phyloP scores from a whole-genome alignment of 2,888 invertebrate genomes.

The Coleophora flavipennella region DNA sequence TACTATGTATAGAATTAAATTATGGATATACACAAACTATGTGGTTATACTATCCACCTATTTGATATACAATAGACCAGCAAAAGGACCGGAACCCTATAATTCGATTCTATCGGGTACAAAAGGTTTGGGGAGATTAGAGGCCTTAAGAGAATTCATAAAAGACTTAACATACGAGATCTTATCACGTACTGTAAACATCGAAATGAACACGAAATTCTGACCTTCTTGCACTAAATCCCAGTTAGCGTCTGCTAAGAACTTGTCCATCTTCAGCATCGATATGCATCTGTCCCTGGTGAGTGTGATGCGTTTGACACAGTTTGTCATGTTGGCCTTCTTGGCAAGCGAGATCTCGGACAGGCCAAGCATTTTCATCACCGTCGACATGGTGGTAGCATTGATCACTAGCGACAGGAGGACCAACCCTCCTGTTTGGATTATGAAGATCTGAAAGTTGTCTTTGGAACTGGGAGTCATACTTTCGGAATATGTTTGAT shows the following conservation, averaged over 20 bases:
- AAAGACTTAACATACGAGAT: too few relatives aligned
- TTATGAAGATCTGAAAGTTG: constrained; percentile 51
- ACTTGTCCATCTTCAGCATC: constrained; percentile 75
- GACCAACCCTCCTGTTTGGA: constrained; percentile 72
- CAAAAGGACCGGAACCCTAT: too few relatives aligned
- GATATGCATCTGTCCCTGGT: constrained; percentile 65
- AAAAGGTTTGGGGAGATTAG: too few relatives aligned
- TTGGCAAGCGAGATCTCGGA: constrained; percentile 64
- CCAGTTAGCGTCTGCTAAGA: constrained; percentile 77
- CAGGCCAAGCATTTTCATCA: constrained; percentile 66
- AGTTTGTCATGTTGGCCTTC: constrained; percentile 71
- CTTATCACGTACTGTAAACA: too few relatives aligned
- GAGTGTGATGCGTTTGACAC: constrained; percentile 59
- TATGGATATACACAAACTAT: too few relatives aligned
- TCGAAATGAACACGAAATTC: neutral
- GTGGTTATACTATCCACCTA: too few relatives aligned
- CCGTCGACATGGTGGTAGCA: constrained; percentile 66
- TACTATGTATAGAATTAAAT: too few relatives aligned
- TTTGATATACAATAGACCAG: too few relatives aligned
- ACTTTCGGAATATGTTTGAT: too few relatives aligned
- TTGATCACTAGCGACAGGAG: constrained; percentile 72
- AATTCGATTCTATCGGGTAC: too few relatives aligned
- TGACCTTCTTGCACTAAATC: constrained; percentile 60
- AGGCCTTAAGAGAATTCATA: too few relatives aligned
- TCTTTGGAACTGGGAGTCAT: neutral